Percentiles rank a stretch among this genome's conserved stretches.
Evolutionary conservation across 2,888 invertebrate species (phyloP).

Genomic region (Hirtodrosophila duncani): DNA sequence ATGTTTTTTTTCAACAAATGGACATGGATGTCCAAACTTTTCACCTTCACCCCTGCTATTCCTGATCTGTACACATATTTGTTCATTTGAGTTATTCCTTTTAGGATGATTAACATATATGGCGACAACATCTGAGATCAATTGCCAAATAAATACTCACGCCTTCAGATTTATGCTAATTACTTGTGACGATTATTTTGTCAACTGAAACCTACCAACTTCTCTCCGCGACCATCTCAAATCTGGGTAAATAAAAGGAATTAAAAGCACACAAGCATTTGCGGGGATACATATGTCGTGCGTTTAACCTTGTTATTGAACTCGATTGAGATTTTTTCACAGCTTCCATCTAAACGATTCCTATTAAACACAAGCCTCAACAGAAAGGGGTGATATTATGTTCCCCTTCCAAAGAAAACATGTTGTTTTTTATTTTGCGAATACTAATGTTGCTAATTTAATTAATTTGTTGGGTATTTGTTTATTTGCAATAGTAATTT

Average conservation of each 20-base stretch:
- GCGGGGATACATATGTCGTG: constrained; percentile 18
- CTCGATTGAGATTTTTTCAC: constrained; percentile 34
- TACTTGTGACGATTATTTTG: constrained; percentile 49
- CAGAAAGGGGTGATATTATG: constrained; percentile 38
- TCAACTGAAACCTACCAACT: too few relatives aligned
- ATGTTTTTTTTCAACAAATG: too few relatives aligned
- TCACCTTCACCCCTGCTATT: constrained; percentile 2
- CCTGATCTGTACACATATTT: background rate
- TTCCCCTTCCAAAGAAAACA: constrained; percentile 21
- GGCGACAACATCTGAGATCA: constrained; percentile 34
- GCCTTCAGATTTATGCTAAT: constrained; percentile 45
- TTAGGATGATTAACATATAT: too few relatives aligned
- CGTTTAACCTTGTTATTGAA: constrained; percentile 64
- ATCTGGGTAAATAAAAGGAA: constrained; percentile 21
- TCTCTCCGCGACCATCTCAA: constrained; percentile 16
- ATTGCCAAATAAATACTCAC: constrained; percentile 17
- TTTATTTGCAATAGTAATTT: constrained; percentile 49
- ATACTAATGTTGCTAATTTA: constrained; percentile 48
- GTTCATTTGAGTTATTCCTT: constrained; percentile 17
- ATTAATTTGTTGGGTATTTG: constrained; percentile 44
- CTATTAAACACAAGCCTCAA: constrained; percentile 25
- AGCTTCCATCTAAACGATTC: constrained; percentile 38
- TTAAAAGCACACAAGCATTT: background rate
- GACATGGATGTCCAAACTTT: too few relatives aligned
- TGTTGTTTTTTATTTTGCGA: constrained; percentile 11